Conservation (phyloP, 2,797 vertebrate genomes). For the Anguilla obscura region DNA sequence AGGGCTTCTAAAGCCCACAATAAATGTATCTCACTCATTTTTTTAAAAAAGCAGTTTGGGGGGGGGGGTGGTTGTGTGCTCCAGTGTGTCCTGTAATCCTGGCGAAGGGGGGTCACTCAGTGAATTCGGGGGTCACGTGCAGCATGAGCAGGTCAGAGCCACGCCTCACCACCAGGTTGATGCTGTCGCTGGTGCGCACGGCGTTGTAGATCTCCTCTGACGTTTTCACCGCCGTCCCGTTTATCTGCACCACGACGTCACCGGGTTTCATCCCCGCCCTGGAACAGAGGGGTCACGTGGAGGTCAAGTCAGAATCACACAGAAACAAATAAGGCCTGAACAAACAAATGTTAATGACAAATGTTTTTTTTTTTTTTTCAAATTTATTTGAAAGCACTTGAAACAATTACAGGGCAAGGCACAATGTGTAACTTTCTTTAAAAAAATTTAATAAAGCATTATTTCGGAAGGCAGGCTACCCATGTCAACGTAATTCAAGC, state of each 20-base stretch:
- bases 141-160: constrained; percentile 71
- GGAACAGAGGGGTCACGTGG: constrained; percentile 33
- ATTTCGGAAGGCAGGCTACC: neutral
- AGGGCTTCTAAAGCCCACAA: neutral
- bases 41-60: neutral
- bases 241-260: constrained; percentile 88
- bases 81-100: neutral
- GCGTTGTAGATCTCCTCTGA: constrained; percentile 88
- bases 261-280: constrained; percentile 88
- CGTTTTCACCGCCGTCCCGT: constrained; percentile 71
- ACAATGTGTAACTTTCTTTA: neutral
- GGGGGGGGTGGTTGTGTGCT: too few species aligned
- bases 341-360: neutral
- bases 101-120: constrained; percentile 69
- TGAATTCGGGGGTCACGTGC: constrained; percentile 82
- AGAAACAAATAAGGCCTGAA: neutral
- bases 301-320: neutral
- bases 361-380: neutral
- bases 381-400: neutral
- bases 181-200: constrained; percentile 74
- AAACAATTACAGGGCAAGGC: neutral
- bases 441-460: neutral
- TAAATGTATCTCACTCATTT: too few species aligned
- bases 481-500: neutral
- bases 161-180: constrained; percentile 80